Percentiles rank a stretch among this genome's conserved stretches.
Conservation (phyloP, 2,888 invertebrate species). For the Lampropteryx suffumata region DNA sequence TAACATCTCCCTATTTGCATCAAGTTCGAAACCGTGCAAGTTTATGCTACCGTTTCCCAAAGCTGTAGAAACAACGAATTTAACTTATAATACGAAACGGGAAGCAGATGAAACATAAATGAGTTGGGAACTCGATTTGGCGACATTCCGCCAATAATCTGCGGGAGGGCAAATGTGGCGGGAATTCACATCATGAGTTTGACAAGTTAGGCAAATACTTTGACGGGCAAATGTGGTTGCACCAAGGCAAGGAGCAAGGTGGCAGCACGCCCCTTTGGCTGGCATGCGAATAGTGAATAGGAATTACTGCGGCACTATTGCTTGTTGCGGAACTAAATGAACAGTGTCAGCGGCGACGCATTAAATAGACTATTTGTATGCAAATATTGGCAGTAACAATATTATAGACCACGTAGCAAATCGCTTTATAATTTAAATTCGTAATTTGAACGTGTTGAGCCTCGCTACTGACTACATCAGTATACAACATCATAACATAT, state of each 20-base stretch:
- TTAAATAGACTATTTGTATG: constrained; percentile 8
- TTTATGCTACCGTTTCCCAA: constrained; percentile 1
- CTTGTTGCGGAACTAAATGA: not conserved
- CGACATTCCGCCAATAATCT: constrained; percentile 39
- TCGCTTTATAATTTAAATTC: not conserved
- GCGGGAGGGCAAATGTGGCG: constrained; percentile 17
- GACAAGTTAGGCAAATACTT: constrained; percentile 33
- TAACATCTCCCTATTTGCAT: constrained; percentile 19
- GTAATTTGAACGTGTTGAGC: too few relatives aligned
- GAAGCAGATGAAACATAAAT: constrained; percentile 35
- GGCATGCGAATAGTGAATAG: too few relatives aligned
- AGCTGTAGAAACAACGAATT: constrained; percentile 31
- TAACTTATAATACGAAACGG: constrained; percentile 28
- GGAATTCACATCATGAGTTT: constrained; percentile 26
- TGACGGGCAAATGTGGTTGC: constrained; percentile 7
- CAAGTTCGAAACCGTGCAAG: constrained; percentile 18
- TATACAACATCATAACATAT: too few relatives aligned
- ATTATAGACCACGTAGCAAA: not conserved
- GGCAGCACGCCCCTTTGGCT: too few relatives aligned
- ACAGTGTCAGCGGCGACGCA: not conserved
- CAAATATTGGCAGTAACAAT: constrained; percentile 8
- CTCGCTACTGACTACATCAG: too few relatives aligned
- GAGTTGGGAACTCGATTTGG: constrained; percentile 32
- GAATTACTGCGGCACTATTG: not conserved
- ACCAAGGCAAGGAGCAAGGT: too few relatives aligned